Evolutionary conservation across 1,140 invertebrate genomes (phyloP).

Genomic region (Oedothorax gibbosus): DNA sequence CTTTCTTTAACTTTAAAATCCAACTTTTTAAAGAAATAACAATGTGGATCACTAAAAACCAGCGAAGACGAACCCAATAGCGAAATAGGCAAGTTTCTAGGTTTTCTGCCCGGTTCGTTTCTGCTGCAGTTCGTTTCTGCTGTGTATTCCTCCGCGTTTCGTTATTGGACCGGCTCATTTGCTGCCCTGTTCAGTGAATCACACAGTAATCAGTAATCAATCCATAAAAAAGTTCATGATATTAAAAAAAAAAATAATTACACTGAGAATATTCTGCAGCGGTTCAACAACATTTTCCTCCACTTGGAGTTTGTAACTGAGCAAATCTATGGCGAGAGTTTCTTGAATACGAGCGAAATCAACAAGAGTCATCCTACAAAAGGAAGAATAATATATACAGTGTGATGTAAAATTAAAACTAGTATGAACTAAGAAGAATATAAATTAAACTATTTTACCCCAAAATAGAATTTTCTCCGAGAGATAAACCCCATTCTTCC

Average conservation of each 20-base stretch:
- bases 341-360: conserved; percentile 84
- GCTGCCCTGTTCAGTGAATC: no score
- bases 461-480: conserved; percentile 65
- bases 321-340: conserved; percentile 82
- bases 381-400: background rate
- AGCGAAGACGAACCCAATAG: no score
- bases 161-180: no score
- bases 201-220: no score
- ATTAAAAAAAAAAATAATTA: conserved; percentile 78
- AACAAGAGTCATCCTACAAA: conserved; percentile 69
- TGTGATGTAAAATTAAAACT: background rate
- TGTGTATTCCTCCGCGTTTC: no score
- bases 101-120: no score
- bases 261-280: conserved; percentile 86
- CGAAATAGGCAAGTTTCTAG: no score
- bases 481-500: conserved; percentile 64
- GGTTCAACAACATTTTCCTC: conserved; percentile 82
- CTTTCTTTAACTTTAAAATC: no score
- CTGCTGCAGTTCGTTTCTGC: no score
- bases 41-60: no score
- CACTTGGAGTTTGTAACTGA: conserved; percentile 87
- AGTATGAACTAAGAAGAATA: background rate
- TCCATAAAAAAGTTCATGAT: no score
- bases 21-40: no score
- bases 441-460: conserved; percentile 60